Evolutionary conservation across 2,888 invertebrate genomes (phyloP).

Genomic region (Drosophila picticornis): DNA sequence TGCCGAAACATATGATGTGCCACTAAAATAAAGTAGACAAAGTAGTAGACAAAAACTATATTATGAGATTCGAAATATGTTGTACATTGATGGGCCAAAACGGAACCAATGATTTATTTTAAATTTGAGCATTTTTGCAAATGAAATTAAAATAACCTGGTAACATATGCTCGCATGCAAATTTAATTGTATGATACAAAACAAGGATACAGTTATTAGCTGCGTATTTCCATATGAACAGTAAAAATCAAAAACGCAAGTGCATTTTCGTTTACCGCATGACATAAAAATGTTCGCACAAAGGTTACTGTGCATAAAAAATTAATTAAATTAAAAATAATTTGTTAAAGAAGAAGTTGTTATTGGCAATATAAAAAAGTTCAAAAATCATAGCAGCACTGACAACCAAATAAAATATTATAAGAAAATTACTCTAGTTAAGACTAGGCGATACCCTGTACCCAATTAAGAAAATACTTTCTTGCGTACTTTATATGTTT

Average conservation of each 20-base stretch:
- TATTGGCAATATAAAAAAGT: conserved; percentile 17
- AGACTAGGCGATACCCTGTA: not conserved
- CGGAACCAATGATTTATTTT: not conserved
- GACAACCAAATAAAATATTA: not conserved
- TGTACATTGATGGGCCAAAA: not conserved
- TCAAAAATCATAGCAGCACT: conserved; percentile 16
- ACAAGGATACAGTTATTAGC: conserved; percentile 1
- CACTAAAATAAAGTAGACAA: conserved; percentile 8
- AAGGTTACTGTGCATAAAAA: conserved; percentile 16
- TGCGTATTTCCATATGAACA: conserved; percentile 4
- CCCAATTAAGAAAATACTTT: not conserved
- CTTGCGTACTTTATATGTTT: not conserved
- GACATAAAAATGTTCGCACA: conserved; percentile 16
- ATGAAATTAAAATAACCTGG: not conserved
- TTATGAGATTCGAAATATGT: not conserved
- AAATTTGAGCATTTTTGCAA: not conserved
- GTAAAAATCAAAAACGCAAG: not conserved
- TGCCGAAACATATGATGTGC: conserved; percentile 5
- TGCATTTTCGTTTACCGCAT: not conserved
- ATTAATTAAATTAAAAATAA: conserved; percentile 54
- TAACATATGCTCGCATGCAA: not conserved
- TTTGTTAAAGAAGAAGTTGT: conserved; percentile 6
- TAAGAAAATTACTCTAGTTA: not conserved
- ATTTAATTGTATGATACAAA: not conserved
- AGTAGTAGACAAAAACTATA: not conserved